phyloP scores from a whole-genome alignment of 1,140 invertebrate species.

The Meloidogyne floridensis region DNA sequence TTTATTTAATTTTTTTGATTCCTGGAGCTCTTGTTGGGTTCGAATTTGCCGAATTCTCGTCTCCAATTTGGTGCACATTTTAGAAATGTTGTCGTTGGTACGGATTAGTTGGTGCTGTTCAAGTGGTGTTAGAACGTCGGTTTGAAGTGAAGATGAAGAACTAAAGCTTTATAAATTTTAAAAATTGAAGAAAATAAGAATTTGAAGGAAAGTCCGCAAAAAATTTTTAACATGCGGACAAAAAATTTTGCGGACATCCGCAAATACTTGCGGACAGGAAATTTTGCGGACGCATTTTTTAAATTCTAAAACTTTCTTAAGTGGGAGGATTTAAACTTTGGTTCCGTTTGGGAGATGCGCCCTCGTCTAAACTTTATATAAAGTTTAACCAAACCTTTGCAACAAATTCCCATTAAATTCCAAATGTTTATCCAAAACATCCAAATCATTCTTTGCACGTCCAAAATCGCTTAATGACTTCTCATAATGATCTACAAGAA shows the following conservation, averaged over 20 bases:
- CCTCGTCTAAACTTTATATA: too few relatives aligned
- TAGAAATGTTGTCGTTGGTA: constrained; percentile 24
- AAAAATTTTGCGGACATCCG: too few relatives aligned
- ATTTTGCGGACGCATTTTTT: too few relatives aligned
- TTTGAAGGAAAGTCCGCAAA: neutral
- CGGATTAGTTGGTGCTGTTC: constrained; percentile 25
- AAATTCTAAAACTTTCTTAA: too few relatives aligned
- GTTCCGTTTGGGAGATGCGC: too few relatives aligned
- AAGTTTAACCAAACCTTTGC: neutral
- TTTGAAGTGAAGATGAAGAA: neutral
- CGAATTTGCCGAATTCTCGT: constrained; percentile 8
- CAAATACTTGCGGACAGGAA: too few relatives aligned
- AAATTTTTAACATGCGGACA: neutral
- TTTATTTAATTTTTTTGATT: neutral
- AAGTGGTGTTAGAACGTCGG: constrained; percentile 9
- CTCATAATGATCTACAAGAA: neutral
- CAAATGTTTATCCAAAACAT: neutral
- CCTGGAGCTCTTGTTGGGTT: neutral
- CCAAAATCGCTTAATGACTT: constrained; percentile 4
- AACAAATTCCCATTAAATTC: neutral
- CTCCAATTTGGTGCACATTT: constrained; percentile 22
- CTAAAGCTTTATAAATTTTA: neutral
- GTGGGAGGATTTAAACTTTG: too few relatives aligned
- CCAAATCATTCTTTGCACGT: neutral
- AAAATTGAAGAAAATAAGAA: neutral